Evolutionary conservation across 1,140 invertebrate species (phyloP).

Genomic region (Drosophila ananassae): DNA sequence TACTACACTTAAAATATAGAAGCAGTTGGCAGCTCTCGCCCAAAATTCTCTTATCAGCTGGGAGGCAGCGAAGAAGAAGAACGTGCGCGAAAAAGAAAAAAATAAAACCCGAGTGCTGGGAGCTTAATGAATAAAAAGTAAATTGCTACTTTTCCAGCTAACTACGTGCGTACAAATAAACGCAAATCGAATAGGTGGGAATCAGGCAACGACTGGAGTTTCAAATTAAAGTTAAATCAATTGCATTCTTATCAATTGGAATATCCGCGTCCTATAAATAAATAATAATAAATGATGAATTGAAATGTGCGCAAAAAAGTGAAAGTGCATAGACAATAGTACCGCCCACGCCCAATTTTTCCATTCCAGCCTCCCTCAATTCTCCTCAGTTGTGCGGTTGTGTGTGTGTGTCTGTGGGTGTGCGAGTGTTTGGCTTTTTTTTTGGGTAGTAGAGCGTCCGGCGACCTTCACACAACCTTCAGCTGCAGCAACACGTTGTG

Average conservation of each 20-base stretch:
- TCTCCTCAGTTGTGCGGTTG: background rate
- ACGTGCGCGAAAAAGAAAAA: conserved; percentile 17
- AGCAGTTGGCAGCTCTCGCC: background rate
- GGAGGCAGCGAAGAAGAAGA: conserved; percentile 25
- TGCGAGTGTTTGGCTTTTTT: conserved; percentile 31
- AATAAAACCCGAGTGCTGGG: conserved; percentile 12
- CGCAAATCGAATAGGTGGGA: too few relatives aligned
- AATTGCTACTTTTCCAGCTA: conserved; percentile 1
- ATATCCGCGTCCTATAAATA: background rate
- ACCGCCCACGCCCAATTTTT: conserved; percentile 17
- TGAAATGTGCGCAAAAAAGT: conserved; percentile 54
- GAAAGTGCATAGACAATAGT: conserved; percentile 58
- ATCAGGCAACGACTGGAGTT: background rate
- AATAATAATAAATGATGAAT: conserved; percentile 45
- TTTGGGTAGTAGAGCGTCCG: conserved; percentile 24
- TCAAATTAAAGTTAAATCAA: background rate
- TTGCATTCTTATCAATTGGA: background rate
- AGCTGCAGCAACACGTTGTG: conserved; percentile 68
- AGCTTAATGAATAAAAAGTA: conserved; percentile 34
- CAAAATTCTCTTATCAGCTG: conserved; percentile 27
- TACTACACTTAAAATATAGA: conserved; percentile 16
- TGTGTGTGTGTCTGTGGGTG: conserved; percentile 20
- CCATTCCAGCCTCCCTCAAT: background rate
- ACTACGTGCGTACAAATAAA: background rate
- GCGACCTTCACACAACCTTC: conserved; percentile 83